Evolutionary conservation across 2,888 invertebrate species (phyloP), one percentile per base, ranked within the genome.

Genomic region (Xanthia togata): DNA sequence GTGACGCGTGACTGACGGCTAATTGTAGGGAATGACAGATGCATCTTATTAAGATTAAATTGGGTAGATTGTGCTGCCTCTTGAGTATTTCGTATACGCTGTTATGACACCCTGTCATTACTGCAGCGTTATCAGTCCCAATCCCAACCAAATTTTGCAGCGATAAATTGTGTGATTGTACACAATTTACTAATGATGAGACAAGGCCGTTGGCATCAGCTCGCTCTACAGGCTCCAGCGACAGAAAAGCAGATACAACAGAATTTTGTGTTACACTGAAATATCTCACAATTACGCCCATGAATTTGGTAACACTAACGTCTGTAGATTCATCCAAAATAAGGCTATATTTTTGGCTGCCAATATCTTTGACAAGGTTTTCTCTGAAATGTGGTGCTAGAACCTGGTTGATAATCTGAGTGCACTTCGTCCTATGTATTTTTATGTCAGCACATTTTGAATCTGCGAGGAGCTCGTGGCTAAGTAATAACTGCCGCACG

Each of bases 41-140:
- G 76, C 88, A 88, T 76, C 84, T 64, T 14, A 88, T 77, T 1
- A 89, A 64, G 64, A 91, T 84, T 60, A 91, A 83, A 78, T 89
- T 81, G 20, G 80, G 83, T 59, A 89, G 57, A 50, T 78, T 70
- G 79, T 85, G 62, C 60, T 87, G 76, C 50, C 70, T 86, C 82
- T 89, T 88, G 23, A 91, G 70, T 31, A 89, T 85, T 73, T 62
- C 72, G 70, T 86, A 69, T 8, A 92, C 90, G 17, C 91, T 82
- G 70, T 90, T 90, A 72, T 90, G 85, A 5, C 76, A 41, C 1
- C 92, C 90, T 35, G 87, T 89, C 92, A 92, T 91, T 5, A 90
- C 90, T 17, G 90, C 82, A 5, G 92, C 92, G 83, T 92, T 92
- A 2, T 47, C 47, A 14, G 89, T 88, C 9, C 90, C 91, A 17